Conservation (phyloP, 2,113 vertebrate species). For the Thryonomys swinderianus region DNA sequence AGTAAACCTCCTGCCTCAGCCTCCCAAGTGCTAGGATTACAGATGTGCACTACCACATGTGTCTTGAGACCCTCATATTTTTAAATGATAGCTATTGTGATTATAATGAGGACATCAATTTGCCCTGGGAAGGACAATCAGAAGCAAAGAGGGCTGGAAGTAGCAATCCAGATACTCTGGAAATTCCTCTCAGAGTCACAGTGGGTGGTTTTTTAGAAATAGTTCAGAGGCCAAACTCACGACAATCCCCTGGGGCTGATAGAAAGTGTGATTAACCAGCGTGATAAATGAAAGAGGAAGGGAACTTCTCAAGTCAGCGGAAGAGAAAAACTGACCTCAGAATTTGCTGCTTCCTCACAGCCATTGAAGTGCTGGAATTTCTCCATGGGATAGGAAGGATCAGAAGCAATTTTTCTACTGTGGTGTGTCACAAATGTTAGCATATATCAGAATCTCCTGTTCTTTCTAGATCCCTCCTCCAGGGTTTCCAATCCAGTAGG, state of each 20-base stretch:
- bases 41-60: background rate
- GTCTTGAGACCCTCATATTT: background rate
- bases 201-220: background rate
- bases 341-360: background rate
- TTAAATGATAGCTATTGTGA: conserved; percentile 26
- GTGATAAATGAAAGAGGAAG: conserved; percentile 2
- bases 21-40: background rate
- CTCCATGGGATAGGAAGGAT: background rate
- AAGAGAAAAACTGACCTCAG: background rate
- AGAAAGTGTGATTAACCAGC: background rate
- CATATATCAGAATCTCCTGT: background rate
- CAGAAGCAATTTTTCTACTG: background rate
- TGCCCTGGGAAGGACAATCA: background rate
- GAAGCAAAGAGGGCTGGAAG: background rate
- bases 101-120: background rate
- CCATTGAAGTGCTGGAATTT: background rate
- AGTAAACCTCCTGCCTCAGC: background rate
- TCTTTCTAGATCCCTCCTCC: background rate
- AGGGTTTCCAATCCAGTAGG: background rate
- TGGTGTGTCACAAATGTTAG: background rate
- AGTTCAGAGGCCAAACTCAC: background rate
- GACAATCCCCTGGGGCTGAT: background rate
- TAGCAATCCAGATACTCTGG: background rate
- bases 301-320: background rate
- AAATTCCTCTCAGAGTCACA: background rate